Evolutionary conservation across 35 echinoderm and acorn worm genomes (phyloP), one percentile per base, ranked within the genome.

Genomic region (Apostichopus parvimensis): DNA sequence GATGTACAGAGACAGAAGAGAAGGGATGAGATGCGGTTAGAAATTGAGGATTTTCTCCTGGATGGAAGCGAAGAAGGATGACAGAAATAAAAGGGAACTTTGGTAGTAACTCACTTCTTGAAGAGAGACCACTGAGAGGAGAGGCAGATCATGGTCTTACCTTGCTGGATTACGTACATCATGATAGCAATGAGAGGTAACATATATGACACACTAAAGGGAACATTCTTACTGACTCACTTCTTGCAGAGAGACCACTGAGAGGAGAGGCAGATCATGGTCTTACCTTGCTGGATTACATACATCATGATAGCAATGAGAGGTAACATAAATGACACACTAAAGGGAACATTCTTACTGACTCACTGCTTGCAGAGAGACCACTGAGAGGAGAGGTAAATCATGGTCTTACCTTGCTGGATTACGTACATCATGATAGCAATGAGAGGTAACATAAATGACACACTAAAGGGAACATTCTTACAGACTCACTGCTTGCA

Each of bases 31-130:
- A 88, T 88, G 86, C 58, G 68, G 22, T 17, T 53, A 7, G 62
- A 88, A 66, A 88, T 88, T 13, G 61, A 88, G 72, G 86, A 88
- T 55, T 88, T 72, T 26, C 61, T 88, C 5, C 53, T 88, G 7
- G 26, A 28, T 72, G 86, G 53, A 28, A 56, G 58, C 10, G 83
- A 87, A 23, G 25, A 56, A 34, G 8, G 28, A 28, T 59, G 68
- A n/a, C 80, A 83, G 58, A 61, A 61, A 61, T 61, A 11, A 12
- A 8, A 9, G 58, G 6, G 58, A 61, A 45, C 34, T 45, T 45
- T 45, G 34, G 34, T 3, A 3, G 2, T 45, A 45, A 45, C 34
- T 45, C 9, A 7, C 20, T 73, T 0, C 71, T 73, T 73, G n/a
- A 17, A 73, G 71, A 22, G 15, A 73, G 17, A 73, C 71, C n/a